These are phyloP conservation scores for Drosophila serrata DNA, from an alignment of 1,140 invertebrate species.

Conservation along the genomic window DNA sequence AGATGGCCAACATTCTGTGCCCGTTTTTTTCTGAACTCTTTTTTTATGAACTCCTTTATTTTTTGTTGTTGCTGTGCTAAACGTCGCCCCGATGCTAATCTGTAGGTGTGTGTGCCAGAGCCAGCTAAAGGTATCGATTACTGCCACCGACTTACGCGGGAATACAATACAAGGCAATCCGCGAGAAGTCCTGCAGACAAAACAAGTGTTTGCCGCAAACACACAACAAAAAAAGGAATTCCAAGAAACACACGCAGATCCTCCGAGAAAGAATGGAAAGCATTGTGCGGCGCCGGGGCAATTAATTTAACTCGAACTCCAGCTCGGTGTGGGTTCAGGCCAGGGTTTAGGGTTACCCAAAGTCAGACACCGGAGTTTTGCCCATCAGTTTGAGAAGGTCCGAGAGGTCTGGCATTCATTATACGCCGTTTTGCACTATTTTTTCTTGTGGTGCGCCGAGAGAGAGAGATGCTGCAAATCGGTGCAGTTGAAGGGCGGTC, in stretches of 20 bases:
- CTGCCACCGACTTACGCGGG: constrained; percentile 80
- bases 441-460: constrained; percentile 55
- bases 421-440: constrained; percentile 82
- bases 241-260: constrained; percentile 60
- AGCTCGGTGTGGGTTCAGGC: constrained; percentile 66
- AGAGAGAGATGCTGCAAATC: constrained; percentile 36
- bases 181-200: constrained; percentile 23
- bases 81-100: constrained; percentile 78
- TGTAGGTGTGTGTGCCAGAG: constrained; percentile 54
- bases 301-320: constrained; percentile 68
- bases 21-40: constrained; percentile 11
- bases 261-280: constrained; percentile 44
- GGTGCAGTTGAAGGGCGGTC: constrained; percentile 18
- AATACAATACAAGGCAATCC: constrained; percentile 63
- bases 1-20: constrained; percentile 72
- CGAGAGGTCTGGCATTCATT: constrained; percentile 72
- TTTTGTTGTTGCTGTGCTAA: constrained; percentile 68
- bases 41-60: constrained; percentile 4
- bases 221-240: constrained; percentile 65
- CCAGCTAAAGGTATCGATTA: constrained; percentile 77
- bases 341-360: constrained; percentile 64
- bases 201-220: constrained; percentile 74
- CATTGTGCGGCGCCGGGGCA: constrained; percentile 80
- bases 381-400: constrained; percentile 64
- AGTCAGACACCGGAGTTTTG: constrained; percentile 22